phyloP scores from a whole-genome alignment of 2,888 invertebrate species.

The Patella caerulea region DNA sequence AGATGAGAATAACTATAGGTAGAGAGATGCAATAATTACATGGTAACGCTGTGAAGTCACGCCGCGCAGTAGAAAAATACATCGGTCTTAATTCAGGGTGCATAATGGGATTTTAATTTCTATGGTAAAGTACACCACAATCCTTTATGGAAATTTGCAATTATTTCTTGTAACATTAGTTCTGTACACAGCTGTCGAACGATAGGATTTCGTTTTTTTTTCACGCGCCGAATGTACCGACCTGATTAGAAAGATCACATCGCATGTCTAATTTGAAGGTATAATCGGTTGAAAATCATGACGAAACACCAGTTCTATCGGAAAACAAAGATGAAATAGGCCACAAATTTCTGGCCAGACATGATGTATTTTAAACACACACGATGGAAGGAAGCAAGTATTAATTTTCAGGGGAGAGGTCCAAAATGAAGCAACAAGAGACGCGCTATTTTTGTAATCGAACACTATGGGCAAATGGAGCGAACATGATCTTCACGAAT shows the following conservation, averaged over 20 bases:
- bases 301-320: conserved; percentile 15
- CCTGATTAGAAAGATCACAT: conserved; percentile 21
- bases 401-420: conserved; percentile 21
- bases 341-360: conserved; percentile 16
- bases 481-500: conserved; percentile 20
- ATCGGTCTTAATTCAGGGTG: no score
- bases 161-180: conserved; percentile 25
- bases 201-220: conserved; percentile 15
- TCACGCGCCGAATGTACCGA: conserved; percentile 17
- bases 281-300: conserved; percentile 23
- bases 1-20: no score
- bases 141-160: conserved; percentile 27
- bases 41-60: no score
- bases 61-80: no score
- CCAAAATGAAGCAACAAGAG: conserved; percentile 24
- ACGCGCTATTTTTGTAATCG: conserved; percentile 20
- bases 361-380: conserved; percentile 11
- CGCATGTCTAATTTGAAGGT: conserved; percentile 24
- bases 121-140: neutral
- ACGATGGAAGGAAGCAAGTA: conserved; percentile 22
- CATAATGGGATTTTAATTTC: no score
- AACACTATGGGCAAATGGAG: conserved; percentile 23
- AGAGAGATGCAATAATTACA: no score
- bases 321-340: conserved; percentile 2
- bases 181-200: conserved; percentile 17